Conservation (phyloP, 2,797 vertebrate genomes). For the Pantherophis alleghaniensis region DNA sequence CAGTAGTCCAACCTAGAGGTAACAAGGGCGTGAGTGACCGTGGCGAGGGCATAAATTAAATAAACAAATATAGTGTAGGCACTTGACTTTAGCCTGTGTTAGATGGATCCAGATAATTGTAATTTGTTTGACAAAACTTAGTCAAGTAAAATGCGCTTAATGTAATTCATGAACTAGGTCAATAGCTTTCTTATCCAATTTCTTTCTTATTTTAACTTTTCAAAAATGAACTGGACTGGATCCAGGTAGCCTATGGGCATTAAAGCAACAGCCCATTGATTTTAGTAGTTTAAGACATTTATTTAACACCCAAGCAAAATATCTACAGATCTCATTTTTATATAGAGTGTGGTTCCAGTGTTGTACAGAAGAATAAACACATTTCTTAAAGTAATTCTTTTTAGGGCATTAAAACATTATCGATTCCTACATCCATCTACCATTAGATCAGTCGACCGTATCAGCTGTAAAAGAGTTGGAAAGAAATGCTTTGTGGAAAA, state of each 20-base stretch:
- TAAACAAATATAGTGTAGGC: background rate
- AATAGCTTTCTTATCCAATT: background rate
- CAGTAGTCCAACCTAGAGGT: too few species aligned
- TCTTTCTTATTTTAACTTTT: background rate
- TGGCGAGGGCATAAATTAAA: too few species aligned
- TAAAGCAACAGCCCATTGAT: background rate
- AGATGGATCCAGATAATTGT: background rate
- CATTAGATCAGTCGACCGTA: constrained; percentile 25
- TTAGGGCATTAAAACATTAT: constrained; percentile 19
- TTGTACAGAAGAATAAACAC: constrained; percentile 21
- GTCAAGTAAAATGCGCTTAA: background rate
- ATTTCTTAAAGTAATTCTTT: constrained; percentile 17
- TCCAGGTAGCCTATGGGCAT: background rate
- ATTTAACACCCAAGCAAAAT: constrained; percentile 30
- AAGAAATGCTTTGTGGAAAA: constrained; percentile 36
- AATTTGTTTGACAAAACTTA: background rate
- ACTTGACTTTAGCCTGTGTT: background rate
- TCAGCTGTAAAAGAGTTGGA: background rate
- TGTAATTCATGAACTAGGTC: background rate
- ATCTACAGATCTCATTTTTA: constrained; percentile 7
- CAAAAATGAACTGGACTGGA: background rate
- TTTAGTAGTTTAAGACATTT: background rate
- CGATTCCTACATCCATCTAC: constrained; percentile 34
- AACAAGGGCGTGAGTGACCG: too few species aligned
- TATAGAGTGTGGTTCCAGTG: background rate